Base-by-base conservation (phyloP, 2,797 vertebrate species). In the Poeciliopsis infans region DNA sequence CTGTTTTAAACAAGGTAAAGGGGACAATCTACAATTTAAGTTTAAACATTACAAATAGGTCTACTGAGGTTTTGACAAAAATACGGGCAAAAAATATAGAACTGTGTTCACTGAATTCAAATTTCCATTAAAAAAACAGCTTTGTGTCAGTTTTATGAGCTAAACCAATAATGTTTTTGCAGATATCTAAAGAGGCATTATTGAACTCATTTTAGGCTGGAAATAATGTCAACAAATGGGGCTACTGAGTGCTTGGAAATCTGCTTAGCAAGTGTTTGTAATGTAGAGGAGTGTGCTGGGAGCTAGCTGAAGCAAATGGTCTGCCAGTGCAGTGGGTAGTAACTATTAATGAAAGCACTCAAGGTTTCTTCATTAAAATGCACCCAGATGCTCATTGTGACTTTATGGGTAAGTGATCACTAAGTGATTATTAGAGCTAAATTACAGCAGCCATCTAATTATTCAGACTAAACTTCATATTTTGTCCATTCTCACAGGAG, bases 401-500 rank as follows among this genome's bases (percentile, higher is more conserved):
- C 66, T 69, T 43, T 43, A 69, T 41, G 23, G 10, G 11, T n/a
- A 43, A 69, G 66, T 69, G 66, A 39, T n/a, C 39, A 10, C 39
- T 69, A 41, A 69, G 66, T 69, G 66, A 69, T 69, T 69, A 69
- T 69, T 13, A 43, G 20, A 69, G 39, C 10, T 41, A 5, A 74
- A 74, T 55, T 74, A 39, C 49, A 74, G 36, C 66, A 68, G 36
- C 41, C 66, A 43, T 68, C 20, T 68, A 68, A 68, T 68, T 68
- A 68, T 68, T 68, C 36, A 68, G 36, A 68, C 39, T 18, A 64
- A 36, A 64, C 59, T 69, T 41, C 23, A 69, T 69, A 43, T 69
- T n/a, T 43, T 69, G 36, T 15, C 0, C 3, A 6, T 13, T 69
- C 11, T 69, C 64, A 68, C 64, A 41, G 36, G 20, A 43, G 39